Percentiles rank a stretch among this genome's conserved stretches.
Conservation (phyloP, 2,888 invertebrate genomes). For the Drosophila vallismaia region DNA sequence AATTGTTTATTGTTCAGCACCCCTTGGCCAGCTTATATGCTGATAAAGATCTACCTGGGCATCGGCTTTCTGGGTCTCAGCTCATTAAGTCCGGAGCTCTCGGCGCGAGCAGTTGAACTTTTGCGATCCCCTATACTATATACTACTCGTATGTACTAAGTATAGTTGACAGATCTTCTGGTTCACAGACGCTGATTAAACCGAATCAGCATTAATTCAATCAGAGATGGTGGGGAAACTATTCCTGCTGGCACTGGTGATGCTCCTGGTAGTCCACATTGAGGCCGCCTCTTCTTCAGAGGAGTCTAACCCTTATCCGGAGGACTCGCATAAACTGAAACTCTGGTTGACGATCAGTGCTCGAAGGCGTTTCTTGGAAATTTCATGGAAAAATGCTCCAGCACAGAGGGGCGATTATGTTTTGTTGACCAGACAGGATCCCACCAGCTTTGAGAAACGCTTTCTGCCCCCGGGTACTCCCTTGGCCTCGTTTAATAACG, state of each 20-base stretch:
- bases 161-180: conserved; percentile 23
- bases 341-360: conserved; percentile 83
- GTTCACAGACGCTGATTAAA: conserved; percentile 59
- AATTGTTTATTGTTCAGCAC: conserved; percentile 16
- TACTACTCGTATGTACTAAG: background rate
- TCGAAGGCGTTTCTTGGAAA: conserved; percentile 78
- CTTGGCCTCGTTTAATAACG: conserved; percentile 55
- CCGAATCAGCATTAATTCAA: conserved; percentile 64
- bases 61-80: conserved; percentile 6
- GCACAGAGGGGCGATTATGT: conserved; percentile 74
- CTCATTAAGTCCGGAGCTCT: conserved; percentile 19
- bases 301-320: conserved; percentile 6
- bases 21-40: background rate
- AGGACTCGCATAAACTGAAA: conserved; percentile 38
- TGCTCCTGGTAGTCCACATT: conserved; percentile 27
- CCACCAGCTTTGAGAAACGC: conserved; percentile 74
- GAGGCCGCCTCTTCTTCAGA: conserved; percentile 21
- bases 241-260: conserved; percentile 27
- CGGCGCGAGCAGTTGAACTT: conserved; percentile 29
- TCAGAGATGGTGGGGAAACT: conserved; percentile 32
- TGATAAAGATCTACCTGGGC: conserved; percentile 20
- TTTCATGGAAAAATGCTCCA: conserved; percentile 83
- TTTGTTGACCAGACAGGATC: conserved; percentile 78
- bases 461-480: conserved; percentile 65
- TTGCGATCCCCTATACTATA: conserved; percentile 16